Percentiles rank a stretch among this genome's conserved stretches.
phyloP scores from a whole-genome alignment of 1,140 invertebrate species.

The Mylabris phalerata region DNA sequence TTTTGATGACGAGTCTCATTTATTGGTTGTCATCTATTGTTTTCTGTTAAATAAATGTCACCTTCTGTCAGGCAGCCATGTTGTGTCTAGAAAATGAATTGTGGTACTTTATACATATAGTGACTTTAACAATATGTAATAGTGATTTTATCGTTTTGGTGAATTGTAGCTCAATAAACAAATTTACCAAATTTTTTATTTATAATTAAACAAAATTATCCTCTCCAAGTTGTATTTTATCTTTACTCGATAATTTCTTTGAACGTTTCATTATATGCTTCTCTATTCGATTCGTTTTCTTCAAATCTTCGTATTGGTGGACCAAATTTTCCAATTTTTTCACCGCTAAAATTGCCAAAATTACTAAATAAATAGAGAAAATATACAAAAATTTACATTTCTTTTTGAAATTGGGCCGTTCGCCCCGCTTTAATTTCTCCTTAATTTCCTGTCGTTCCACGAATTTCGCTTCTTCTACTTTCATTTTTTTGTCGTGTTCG shows the following conservation, averaged over 20 bases:
- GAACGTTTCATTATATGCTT: slow-evolving; percentile 67
- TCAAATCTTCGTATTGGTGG: slow-evolving; percentile 65
- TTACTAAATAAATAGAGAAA: slow-evolving; percentile 25
- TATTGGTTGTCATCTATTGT: too few species aligned
- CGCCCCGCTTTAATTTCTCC: slow-evolving; percentile 46
- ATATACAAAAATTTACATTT: slow-evolving; percentile 57
- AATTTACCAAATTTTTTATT: too few species aligned
- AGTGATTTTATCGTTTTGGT: too few species aligned
- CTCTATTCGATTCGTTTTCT: slow-evolving; percentile 61
- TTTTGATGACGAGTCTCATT: too few species aligned
- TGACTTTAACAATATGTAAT: too few species aligned
- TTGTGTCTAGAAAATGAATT: too few species aligned
- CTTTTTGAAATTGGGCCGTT: slow-evolving; percentile 65
- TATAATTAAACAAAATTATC: too few species aligned
- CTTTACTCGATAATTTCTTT: slow-evolving; percentile 56
- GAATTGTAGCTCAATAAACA: too few species aligned
- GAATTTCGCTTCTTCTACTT: slow-evolving; percentile 61
- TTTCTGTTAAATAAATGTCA: too few species aligned
- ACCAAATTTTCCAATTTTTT: slow-evolving; percentile 59
- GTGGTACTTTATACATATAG: too few species aligned
- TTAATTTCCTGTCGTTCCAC: slow-evolving; percentile 52
- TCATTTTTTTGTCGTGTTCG: slow-evolving; percentile 36
- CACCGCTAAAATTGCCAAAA: slow-evolving; percentile 52
- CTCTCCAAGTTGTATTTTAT: slow-evolving; percentile 38
- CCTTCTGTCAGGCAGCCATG: too few species aligned